Base-by-base conservation (phyloP, 2,797 vertebrate species). In the Anableps anableps region DNA sequence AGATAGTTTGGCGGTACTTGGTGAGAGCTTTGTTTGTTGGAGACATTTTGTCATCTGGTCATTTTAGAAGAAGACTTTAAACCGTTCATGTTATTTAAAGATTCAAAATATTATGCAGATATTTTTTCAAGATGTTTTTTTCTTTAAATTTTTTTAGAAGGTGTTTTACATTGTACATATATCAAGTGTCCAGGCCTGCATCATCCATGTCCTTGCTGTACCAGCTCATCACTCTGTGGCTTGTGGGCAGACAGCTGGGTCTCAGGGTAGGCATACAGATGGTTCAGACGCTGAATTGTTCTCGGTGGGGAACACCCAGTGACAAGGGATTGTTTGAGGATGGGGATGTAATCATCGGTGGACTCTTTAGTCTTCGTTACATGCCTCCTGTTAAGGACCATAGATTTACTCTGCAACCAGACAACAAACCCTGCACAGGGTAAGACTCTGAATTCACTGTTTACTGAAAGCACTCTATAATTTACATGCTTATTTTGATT, bases 321-420 rank as follows among this genome's bases (percentile, higher is more conserved):
- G 45, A 79, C 62, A 76, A 51, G 29, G 89, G 93, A 79, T 86
- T 96, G 79, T 95, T 90, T 80, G 91, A 95, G 88, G 90, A 95
- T 76, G 96, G 95, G 47, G 95, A 96, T 64, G 77, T 96, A 38
- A 53, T 96, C 50, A 89, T 96, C 0, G 95, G 96, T 11, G 94
- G 94, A 14, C 93, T 96, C 60, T 95, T 96, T 76, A 94, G 76
- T 79, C 29, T 96, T 64, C 86, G 91, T 80, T 90, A 90, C 73
- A 73, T 82, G 16, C 88, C 93, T 64, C 84, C 91, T 53, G 72
- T 47, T 43, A 79, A 77, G 66, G 85, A 93, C 29, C 55, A 88
- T 4, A 82, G 86, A 74, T 96, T 94, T 76, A 92, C 81, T 47
- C 62, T 75, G 53, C 80, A 55, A 36, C 92, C 93, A 0, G 13